These are phyloP conservation scores for Oreotrochilus melanogaster DNA, from an alignment of 2,113 vertebrate genomes.

Conservation along the genomic window DNA sequence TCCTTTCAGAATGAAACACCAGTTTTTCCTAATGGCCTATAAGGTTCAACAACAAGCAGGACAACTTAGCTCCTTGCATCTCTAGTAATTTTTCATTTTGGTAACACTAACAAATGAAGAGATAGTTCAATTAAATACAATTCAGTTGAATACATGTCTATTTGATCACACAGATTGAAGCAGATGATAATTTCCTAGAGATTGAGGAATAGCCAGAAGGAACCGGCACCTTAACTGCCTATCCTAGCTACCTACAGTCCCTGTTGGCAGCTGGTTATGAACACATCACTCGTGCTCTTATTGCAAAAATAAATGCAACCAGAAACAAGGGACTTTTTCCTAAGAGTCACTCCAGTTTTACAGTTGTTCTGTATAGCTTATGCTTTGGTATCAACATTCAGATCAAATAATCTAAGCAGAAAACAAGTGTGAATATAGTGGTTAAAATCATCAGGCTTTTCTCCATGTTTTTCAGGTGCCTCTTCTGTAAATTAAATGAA, in stretches of 20 bases:
- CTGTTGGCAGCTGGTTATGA: not conserved
- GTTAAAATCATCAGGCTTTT: not conserved
- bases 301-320: not conserved
- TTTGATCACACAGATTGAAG: not conserved
- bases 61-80: not conserved
- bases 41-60: not conserved
- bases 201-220: not conserved
- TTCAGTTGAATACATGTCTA: not conserved
- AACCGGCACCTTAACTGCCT: not conserved
- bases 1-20: not conserved
- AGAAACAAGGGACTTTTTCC: not conserved
- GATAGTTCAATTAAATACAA: not conserved
- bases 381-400: not conserved
- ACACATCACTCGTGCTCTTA: not conserved
- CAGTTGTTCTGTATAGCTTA: not conserved
- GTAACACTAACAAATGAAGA: not conserved
- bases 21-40: accelerated
- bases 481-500: not conserved
- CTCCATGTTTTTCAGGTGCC: not conserved
- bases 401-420: not conserved
- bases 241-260: not conserved
- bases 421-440: not conserved
- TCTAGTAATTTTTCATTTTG: not conserved
- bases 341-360: not conserved
- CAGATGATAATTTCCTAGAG: not conserved